Evolutionary conservation across 2,888 invertebrate genomes (phyloP), one percentile per base, ranked within the genome.

Genomic region (Papilio gigon): DNA sequence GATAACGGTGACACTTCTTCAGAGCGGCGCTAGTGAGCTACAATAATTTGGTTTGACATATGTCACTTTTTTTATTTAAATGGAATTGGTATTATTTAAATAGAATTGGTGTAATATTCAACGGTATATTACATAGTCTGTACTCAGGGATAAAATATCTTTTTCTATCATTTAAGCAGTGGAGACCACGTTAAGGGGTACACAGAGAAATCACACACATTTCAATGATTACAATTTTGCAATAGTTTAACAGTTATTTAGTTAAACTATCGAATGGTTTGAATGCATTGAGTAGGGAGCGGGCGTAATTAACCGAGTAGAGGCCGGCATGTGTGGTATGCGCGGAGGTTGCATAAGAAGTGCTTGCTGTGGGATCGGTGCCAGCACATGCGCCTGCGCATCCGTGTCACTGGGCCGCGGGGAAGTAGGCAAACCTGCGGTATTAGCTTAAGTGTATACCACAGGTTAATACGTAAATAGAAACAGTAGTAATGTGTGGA

Each of bases 281-380:
- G 30, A 64, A 44, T 44, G 22, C 22, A 25, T 8, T 33, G 11
- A 47, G n/a, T 20, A 53, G 33, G 20, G 22, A n/a, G 20, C n/a
- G 27, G 60, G 22, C 25, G 56, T 56, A 56, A 65, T 69, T 65
- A 61, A 65, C 12, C 60, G 65, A 65, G 59, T 60, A 37, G 53
- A 35, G 20, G 20, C 22, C 22, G 44, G 61, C 5, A 40, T 40
- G 37, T 8, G 42, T 59, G 60, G 53, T 50, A 67, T 66, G 63
- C 59, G 50, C 50, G 40, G 20, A 44, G 47, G 80, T 88, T 88
- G 83, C 86, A 84, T 88, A 88, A 88, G 66, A 66, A 66, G 20
- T 53, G 83, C 76, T 81, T 80, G 74, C 80, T 84, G 87, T 88
- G 89, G 85, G 88, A 88, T 88, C 80, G 83, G 77, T 85, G 87